phyloP scores from a whole-genome alignment of 2,113 vertebrate genomes.

The Nibea albiflora region DNA sequence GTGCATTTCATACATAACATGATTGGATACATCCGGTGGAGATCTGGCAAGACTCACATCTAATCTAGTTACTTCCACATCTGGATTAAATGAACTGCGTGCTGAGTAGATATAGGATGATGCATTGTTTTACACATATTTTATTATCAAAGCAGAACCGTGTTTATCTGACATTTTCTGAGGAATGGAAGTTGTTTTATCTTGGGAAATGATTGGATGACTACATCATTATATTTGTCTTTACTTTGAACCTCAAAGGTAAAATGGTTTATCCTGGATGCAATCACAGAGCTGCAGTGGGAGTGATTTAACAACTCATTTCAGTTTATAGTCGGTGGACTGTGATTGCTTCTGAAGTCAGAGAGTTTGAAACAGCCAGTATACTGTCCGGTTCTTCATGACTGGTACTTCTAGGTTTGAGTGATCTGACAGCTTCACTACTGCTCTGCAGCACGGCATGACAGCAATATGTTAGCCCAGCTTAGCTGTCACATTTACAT shows the following conservation, averaged over 20 bases:
- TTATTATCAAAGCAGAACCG: conserved; percentile 41
- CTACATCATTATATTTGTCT: conserved; percentile 19
- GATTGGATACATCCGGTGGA: conserved; percentile 69
- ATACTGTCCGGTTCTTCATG: conserved; percentile 12
- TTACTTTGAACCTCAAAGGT: conserved; percentile 35
- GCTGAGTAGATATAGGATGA: conserved; percentile 58
- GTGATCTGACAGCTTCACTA: conserved; percentile 42
- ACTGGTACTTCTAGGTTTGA: conserved; percentile 36
- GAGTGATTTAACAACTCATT: conserved; percentile 9
- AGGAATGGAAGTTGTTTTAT: conserved; percentile 39
- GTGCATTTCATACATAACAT: conserved; percentile 66
- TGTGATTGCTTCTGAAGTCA: conserved; percentile 29
- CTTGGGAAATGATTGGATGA: conserved; percentile 16
- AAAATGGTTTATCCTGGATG: conserved; percentile 25
- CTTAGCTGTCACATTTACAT: conserved; percentile 50
- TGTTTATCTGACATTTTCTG: conserved; percentile 41
- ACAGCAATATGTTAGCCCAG: conserved; percentile 47
- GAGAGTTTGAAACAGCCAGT: conserved; percentile 4
- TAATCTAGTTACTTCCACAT: conserved; percentile 73
- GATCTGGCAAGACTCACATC: conserved; percentile 61
- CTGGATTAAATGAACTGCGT: conserved; percentile 64
- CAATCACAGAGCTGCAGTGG: conserved; percentile 1
- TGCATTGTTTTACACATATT: conserved; percentile 57
- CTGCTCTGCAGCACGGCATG: conserved; percentile 43
- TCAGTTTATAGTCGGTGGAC: neutral